Evolutionary conservation across 1,140 invertebrate genomes (phyloP).

Genomic region (Episyrphus balteatus): DNA sequence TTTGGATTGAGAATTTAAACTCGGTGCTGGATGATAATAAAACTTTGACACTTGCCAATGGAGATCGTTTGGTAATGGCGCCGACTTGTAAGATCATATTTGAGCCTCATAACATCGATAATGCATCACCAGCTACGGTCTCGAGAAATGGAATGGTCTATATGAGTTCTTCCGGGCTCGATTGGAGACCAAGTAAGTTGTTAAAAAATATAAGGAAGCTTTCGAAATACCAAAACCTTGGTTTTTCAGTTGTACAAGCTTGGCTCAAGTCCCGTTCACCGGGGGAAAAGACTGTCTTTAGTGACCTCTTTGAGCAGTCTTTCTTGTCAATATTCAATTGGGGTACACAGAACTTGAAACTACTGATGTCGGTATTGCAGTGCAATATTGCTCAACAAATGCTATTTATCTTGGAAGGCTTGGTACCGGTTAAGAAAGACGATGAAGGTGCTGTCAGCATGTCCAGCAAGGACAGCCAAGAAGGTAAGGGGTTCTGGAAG

Average conservation of each 20-base stretch:
- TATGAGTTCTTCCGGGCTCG: conserved; percentile 90
- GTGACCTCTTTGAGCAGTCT: conserved; percentile 65
- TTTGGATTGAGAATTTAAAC: conserved; percentile 97
- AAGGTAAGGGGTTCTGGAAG: conserved; percentile 19
- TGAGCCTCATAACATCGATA: conserved; percentile 93
- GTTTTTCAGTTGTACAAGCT: conserved; percentile 44
- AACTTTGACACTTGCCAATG: conserved; percentile 85
- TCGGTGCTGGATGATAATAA: conserved; percentile 94
- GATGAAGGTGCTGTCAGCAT: conserved; percentile 40
- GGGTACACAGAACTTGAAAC: conserved; percentile 68
- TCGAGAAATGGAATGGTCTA: conserved; percentile 96
- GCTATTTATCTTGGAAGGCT: conserved; percentile 71
- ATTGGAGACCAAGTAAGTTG: conserved; percentile 66
- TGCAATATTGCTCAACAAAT: conserved; percentile 81
- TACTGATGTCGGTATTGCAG: conserved; percentile 81
- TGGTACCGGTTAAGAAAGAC: conserved; percentile 58
- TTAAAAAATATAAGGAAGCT: conserved; percentile 4
- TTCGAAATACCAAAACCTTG: conserved; percentile 1
- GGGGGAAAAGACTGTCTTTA: conserved; percentile 64
- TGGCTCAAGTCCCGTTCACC: conserved; percentile 71
- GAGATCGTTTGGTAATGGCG: conserved; percentile 85
- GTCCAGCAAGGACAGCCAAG: conserved; percentile 33
- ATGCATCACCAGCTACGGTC: conserved; percentile 91
- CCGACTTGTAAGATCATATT: conserved; percentile 91
- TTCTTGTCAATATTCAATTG: conserved; percentile 69